Evolutionary conservation across 2,888 invertebrate genomes (phyloP), one percentile per base, ranked within the genome.

Genomic region (Zootermopsis nevadensis): DNA sequence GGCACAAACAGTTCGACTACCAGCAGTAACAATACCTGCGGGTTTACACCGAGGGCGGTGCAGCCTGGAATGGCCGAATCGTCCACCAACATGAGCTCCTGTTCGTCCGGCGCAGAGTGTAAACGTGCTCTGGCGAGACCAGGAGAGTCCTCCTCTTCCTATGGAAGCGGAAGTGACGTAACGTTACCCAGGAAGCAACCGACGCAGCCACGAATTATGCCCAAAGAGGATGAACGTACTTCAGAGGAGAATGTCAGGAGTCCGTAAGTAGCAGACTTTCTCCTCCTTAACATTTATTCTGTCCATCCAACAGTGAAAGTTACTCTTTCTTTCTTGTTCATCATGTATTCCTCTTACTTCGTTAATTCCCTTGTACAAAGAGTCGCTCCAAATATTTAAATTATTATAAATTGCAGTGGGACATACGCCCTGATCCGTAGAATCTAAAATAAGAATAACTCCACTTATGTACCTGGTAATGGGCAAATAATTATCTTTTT

Each of bases 161-260:
- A 79, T 79, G 79, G 79, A n/a, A 81, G 81, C 4, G 82, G 82
- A 74, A 82, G 82, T 35, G 84, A 84, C 72, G 83, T 80, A 24
- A 84, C 84, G 12, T 42, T 84, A 27, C 84, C 84, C 12, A 67
- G 84, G 42, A 81, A 77, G 30, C 60, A 53, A 53, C 81, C 42
- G 24, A 33, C 30, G 2, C 66, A 48, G 15, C 24, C 69, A 22
- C 31, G n/a, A 15, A 12, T 27, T 19, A 31, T 38, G 12, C 27
- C 66, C 24, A 74, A 74, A 74, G 27, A 74, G 10, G 74, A 38
- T 42, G 74, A 42, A 12, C 60, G 33, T n/a, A 66, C n/a, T 27
- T 79, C 79, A 19, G 60, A 79, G 27, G 79, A 79, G n/a, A 79
- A 79, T 38, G 35, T 66, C n/a, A 79, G 38, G 48, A 83, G 81